These are phyloP conservation scores for Phalanger gymnotis DNA, from an alignment of 2,797 vertebrate species.

Conservation along the genomic window DNA sequence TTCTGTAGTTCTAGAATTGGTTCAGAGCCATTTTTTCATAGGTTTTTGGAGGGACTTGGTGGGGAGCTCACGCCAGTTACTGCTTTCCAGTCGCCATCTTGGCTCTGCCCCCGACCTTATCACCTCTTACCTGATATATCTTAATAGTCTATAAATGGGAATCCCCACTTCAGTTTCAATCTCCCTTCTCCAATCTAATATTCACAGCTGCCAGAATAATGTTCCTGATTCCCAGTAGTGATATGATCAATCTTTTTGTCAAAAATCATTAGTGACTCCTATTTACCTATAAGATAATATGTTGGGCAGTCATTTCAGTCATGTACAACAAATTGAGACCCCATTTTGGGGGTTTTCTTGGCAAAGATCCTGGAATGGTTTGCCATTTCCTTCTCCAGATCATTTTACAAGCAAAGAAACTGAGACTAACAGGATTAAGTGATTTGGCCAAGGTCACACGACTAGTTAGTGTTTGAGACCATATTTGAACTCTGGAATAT, in stretches of 20 bases:
- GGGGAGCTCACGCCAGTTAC: too few relatives aligned
- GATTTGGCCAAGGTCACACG: neutral
- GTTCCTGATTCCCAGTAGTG: neutral
- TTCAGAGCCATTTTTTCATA: too few relatives aligned
- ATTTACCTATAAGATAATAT: neutral
- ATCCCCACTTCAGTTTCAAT: neutral
- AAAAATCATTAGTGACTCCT: neutral
- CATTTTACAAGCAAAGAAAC: neutral
- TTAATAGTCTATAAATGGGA: neutral
- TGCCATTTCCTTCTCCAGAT: too few relatives aligned
- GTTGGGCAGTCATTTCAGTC: neutral
- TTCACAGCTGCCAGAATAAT: neutral
- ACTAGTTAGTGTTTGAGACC: neutral
- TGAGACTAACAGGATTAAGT: neutral
- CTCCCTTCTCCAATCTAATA: neutral
- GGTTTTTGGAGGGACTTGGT: too few relatives aligned
- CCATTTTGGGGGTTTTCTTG: neutral
- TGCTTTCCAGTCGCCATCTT: too few relatives aligned
- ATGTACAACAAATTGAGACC: neutral
- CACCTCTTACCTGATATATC: neutral
- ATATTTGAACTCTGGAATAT: neutral
- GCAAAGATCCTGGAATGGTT: neutral
- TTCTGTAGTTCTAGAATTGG: too few relatives aligned
- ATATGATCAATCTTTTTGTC: neutral
- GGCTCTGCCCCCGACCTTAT: too few relatives aligned